These are phyloP conservation scores for Stigmatopora argus DNA, from an alignment of 2,113 vertebrate genomes.

Conservation along the genomic window DNA sequence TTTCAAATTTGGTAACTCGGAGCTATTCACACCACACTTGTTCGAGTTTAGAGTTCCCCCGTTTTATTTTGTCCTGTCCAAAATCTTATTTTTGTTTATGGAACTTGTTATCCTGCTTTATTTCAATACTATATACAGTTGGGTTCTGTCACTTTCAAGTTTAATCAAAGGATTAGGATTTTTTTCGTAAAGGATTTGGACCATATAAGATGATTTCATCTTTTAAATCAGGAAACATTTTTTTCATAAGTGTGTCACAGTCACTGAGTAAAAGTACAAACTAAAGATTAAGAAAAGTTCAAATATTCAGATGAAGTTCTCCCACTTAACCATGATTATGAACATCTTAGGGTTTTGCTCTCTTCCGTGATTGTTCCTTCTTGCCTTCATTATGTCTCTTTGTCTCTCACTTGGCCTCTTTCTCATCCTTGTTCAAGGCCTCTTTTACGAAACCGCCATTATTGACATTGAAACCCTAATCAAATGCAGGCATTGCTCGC, in stretches of 20 bases:
- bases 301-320: neutral
- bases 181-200: neutral
- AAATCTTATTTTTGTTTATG: too few species aligned
- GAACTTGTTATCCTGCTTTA: too few species aligned
- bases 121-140: too few species aligned
- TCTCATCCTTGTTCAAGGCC: slow-evolving; percentile 33
- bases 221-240: neutral
- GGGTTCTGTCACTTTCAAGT: neutral
- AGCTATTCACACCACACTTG: too few species aligned
- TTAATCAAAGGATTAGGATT: neutral
- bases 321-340: neutral
- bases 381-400: slow-evolving; percentile 27
- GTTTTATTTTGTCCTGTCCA: too few species aligned
- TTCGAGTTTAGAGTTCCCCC: too few species aligned
- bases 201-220: neutral
- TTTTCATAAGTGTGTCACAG: neutral
- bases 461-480: slow-evolving; percentile 61
- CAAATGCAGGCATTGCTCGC: slow-evolving; percentile 51
- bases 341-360: neutral
- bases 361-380: slow-evolving; percentile 25
- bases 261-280: neutral
- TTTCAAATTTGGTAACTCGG: too few species aligned
- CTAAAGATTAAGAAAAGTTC: neutral
- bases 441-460: slow-evolving; percentile 56
- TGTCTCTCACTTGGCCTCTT: slow-evolving; percentile 35